Evolutionary conservation across 2,888 invertebrate species (phyloP).

Genomic region (Parasteatoda lunata): DNA sequence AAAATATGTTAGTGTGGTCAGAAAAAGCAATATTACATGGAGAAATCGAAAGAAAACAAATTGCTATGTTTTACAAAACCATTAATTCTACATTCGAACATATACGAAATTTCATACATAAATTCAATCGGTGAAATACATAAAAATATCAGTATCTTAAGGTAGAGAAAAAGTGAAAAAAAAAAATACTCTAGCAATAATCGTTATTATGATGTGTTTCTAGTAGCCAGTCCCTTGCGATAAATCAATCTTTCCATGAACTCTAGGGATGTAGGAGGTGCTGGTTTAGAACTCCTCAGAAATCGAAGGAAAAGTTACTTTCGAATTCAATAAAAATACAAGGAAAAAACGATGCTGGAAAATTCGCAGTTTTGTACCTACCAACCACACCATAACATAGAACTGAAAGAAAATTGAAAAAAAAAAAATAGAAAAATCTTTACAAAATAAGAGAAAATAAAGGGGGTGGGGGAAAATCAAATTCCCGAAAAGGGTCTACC

Average conservation of each 20-base stretch:
- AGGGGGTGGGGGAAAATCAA: constrained; percentile 17
- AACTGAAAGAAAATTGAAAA: not conserved
- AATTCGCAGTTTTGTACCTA: constrained; percentile 32
- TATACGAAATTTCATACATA: not conserved
- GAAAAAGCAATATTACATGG: too few relatives aligned
- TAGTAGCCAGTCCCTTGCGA: not conserved
- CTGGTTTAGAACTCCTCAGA: not conserved
- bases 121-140: not conserved
- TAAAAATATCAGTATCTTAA: not conserved
- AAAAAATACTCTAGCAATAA: not conserved
- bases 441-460: constrained; percentile 12
- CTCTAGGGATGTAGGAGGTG: not conserved
- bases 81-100: too few relatives aligned
- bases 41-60: too few relatives aligned
- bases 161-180: not conserved
- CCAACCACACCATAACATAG: constrained; percentile 35
- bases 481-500: constrained; percentile 9
- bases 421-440: constrained; percentile 7
- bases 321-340: not conserved
- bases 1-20: too few relatives aligned
- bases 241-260: not conserved
- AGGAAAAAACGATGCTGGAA: not conserved
- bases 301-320: constrained; percentile 2
- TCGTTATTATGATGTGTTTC: constrained; percentile 5
- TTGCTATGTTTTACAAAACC: too few relatives aligned